Evolutionary conservation across 2,797 vertebrate genomes (phyloP), one percentile per base, ranked within the genome.

Genomic region (Typhlichthys subterraneus): DNA sequence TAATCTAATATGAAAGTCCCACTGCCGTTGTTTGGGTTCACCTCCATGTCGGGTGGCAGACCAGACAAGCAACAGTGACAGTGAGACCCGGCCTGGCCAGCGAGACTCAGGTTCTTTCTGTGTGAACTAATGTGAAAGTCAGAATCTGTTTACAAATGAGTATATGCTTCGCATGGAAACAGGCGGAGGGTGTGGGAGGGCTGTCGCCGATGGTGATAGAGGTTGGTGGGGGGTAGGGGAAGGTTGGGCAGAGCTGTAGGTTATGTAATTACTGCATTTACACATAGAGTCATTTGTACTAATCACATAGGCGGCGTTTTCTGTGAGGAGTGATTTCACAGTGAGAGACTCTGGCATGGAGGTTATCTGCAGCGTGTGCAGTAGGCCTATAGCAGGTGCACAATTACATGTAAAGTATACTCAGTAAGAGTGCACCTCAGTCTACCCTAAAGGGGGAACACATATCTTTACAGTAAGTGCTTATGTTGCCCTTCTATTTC

Each of bases 241-340:
- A 23, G 65, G 50, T 59, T 53, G 61, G 66, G 63, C 54, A 67
- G 55, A 61, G 54, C 72, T 73, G 57, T 61, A 17, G 71, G 72
- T 80, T 75, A 48, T 71, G 78, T 75, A 80, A 87, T 81, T 83
- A 82, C 64, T 63, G 72, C 59, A 80, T 86, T 85, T 84, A 71
- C 71, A 81, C 82, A 76, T 83, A 77, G 70, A 83, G 71, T 82
- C 75, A 85, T 83, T 85, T 70, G 63, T 70, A 71, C 73, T 74
- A 77, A 85, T 88, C 73, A 74, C 61, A 76, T 75, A 8, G 67
- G 59, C 72, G 47, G 42, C 56, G 58, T 66, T 74, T 75, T 76
- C 65, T 79, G 65, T 61, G 46, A 70, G 63, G 75, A 50, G 64
- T 73, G 64, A 33, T 23, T 64, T 12, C 19, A 33, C 14, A 48